A percentile compares a stretch with the other conserved stretches of the same genome.
phyloP scores from a whole-genome alignment of 2,797 vertebrate species.

The Hippopotamyrus pictus region DNA sequence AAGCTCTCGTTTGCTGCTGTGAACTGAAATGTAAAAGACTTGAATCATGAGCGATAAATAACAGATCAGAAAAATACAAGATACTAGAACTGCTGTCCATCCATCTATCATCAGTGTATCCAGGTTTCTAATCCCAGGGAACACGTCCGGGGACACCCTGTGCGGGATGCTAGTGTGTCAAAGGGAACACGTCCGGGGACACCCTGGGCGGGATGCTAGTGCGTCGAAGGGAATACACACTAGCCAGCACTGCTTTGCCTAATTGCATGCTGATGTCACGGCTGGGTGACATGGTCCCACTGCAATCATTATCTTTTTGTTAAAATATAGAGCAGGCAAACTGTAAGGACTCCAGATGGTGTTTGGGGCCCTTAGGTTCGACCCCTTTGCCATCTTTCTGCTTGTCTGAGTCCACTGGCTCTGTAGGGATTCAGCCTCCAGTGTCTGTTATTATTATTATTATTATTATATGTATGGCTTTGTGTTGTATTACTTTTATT shows the following conservation, averaged over 20 bases:
- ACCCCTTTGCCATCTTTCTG: background rate
- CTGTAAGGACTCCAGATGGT: background rate
- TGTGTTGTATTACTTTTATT: background rate
- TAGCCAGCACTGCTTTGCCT: background rate
- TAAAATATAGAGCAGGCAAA: background rate
- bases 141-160: background rate
- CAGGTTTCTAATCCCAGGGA: background rate
- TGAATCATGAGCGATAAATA: background rate
- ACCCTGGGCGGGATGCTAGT: background rate
- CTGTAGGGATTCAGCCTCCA: background rate
- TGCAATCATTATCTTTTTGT: background rate
- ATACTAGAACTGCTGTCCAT: background rate
- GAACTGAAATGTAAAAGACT: background rate
- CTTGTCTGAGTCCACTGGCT: background rate
- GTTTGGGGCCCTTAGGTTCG: background rate
- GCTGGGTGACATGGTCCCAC: background rate
- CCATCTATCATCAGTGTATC: background rate
- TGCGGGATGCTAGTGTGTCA: background rate
- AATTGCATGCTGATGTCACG: background rate
- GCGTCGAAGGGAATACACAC: background rate
- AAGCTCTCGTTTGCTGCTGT: background rate
- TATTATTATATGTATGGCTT: background rate
- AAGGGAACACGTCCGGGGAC: background rate
- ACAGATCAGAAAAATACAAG: background rate
- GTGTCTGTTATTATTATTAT: too few species aligned